Conservation (phyloP, 2,797 vertebrate genomes). For the Menidia menidia region DNA sequence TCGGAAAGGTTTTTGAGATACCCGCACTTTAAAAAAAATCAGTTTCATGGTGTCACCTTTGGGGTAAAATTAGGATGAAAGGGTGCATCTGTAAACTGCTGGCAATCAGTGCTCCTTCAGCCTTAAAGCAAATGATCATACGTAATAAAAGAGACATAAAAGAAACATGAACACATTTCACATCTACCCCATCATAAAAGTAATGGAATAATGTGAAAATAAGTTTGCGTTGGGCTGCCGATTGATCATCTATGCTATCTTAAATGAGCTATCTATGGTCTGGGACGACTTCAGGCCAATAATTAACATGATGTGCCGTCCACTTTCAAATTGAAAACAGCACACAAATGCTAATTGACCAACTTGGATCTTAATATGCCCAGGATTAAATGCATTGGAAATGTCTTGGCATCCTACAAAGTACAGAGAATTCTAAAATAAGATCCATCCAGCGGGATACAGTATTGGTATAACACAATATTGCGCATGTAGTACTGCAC, state of each 20-base stretch:
- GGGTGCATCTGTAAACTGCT: background rate
- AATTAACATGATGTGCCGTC: background rate
- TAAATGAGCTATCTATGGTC: too few species aligned
- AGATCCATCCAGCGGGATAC: background rate
- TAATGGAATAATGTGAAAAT: too few species aligned
- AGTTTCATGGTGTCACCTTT: background rate
- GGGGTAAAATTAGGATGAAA: background rate
- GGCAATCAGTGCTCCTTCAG: background rate
- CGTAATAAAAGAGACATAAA: too few species aligned
- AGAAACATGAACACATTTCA: too few species aligned
- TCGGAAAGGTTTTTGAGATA: too few species aligned
- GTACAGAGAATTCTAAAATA: background rate
- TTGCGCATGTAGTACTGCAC: background rate
- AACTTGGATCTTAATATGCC: slow-evolving; percentile 2
- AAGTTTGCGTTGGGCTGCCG: background rate
- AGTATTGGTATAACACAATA: background rate
- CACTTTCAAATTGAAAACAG: background rate
- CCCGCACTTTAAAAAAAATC: background rate
- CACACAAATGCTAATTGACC: background rate
- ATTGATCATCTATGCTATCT: background rate
- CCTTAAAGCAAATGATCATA: too few species aligned
- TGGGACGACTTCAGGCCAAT: too few species aligned
- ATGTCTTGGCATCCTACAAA: slow-evolving; percentile 5
- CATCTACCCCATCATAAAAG: too few species aligned
- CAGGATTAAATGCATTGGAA: slow-evolving; percentile 7